Conservation (phyloP, 2,888 invertebrate genomes). For the Ophion costatus region DNA sequence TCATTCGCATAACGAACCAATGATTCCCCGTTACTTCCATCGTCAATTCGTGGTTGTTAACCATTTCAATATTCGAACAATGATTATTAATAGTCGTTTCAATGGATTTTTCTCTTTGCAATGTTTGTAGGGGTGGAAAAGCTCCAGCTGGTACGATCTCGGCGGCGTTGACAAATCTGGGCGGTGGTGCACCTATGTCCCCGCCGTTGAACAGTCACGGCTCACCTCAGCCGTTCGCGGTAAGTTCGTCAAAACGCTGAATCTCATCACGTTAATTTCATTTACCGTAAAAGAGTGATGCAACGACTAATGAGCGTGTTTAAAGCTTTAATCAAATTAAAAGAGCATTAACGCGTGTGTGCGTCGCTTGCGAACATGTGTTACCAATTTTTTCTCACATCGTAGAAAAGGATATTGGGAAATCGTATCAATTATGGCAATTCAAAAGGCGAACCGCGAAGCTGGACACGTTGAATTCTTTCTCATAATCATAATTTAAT, state of each 20-base stretch:
- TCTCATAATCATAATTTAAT: too few species aligned
- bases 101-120: constrained; percentile 8
- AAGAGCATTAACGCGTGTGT: constrained; percentile 63
- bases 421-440: neutral
- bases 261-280: constrained; percentile 1
- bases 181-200: constrained; percentile 85
- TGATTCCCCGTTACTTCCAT: too few species aligned
- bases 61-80: neutral
- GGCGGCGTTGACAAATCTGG: constrained; percentile 86
- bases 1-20: neutral
- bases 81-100: neutral
- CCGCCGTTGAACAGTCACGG: constrained; percentile 85
- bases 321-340: constrained; percentile 45
- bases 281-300: constrained; percentile 3
- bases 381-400: constrained; percentile 11
- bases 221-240: constrained; percentile 89
- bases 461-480: too few species aligned
- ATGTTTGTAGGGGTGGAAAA: constrained; percentile 85
- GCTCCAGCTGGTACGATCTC: constrained; percentile 90
- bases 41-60: too few species aligned
- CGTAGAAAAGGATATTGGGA: constrained; percentile 16
- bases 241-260: constrained; percentile 82
- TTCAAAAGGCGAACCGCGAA: too few species aligned
- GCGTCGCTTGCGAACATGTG: constrained; percentile 61
- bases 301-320: constrained; percentile 39